Percentiles rank a stretch among this genome's conserved stretches.
These are phyloP conservation scores for Schrankia costaestrigalis DNA, from an alignment of 2,888 invertebrate species.

Conservation along the genomic window DNA sequence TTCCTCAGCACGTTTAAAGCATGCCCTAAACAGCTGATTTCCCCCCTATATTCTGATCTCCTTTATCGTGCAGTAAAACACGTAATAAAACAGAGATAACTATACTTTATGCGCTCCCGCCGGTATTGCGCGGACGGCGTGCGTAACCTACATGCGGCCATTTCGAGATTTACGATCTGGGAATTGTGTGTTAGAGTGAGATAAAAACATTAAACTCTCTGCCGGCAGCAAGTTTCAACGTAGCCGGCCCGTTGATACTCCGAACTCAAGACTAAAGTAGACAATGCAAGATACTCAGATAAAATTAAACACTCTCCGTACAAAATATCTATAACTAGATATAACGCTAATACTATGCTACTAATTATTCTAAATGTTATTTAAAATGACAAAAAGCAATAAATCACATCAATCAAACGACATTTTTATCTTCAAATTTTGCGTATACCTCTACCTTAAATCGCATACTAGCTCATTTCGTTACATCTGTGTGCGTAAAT, in stretches of 20 bases:
- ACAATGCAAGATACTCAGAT: constrained; percentile 48
- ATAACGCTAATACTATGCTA: not conserved
- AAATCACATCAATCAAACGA: constrained; percentile 3
- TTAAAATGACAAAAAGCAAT: not conserved
- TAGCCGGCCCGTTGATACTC: constrained; percentile 61
- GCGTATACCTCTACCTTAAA: constrained; percentile 46
- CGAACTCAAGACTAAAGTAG: constrained; percentile 63
- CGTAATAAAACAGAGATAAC: constrained; percentile 80
- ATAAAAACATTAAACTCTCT: constrained; percentile 75
- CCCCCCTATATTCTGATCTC: constrained; percentile 73
- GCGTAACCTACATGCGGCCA: constrained; percentile 82
- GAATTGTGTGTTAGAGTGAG: constrained; percentile 80
- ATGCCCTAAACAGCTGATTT: constrained; percentile 81
- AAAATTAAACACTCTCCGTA: constrained; percentile 2
- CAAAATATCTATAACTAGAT: constrained; percentile 2
- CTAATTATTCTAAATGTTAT: not conserved
- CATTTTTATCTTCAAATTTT: constrained; percentile 45
- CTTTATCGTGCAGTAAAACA: constrained; percentile 74
- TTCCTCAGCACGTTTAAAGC: constrained; percentile 80
- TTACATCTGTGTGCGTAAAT: constrained; percentile 75
- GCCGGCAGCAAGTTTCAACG: constrained; percentile 67
- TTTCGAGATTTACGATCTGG: constrained; percentile 82
- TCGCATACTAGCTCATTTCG: constrained; percentile 75
- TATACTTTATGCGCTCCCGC: constrained; percentile 77
- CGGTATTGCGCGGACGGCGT: constrained; percentile 75